These are phyloP conservation scores for Erythrocercus mccallii DNA, from an alignment of 2,113 vertebrate species.

Conservation along the genomic window DNA sequence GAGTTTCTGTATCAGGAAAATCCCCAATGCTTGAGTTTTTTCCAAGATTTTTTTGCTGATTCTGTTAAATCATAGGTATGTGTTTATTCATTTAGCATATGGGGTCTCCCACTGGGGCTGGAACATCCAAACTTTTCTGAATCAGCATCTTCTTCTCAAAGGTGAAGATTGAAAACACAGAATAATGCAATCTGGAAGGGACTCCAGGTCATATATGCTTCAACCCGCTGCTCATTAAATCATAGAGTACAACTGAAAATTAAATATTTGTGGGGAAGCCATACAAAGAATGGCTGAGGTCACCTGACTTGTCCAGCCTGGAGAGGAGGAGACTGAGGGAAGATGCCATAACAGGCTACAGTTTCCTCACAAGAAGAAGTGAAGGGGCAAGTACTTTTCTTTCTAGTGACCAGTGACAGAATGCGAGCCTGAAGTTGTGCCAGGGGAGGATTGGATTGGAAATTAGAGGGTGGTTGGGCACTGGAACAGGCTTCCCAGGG, in stretches of 20 bases:
- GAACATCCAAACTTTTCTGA: neutral
- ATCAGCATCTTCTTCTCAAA: neutral
- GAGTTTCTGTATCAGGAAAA: neutral
- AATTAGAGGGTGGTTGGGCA: neutral
- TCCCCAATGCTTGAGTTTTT: neutral
- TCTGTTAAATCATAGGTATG: neutral
- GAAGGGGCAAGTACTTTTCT: neutral
- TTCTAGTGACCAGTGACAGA: neutral
- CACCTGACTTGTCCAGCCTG: neutral
- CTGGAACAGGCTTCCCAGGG: neutral
- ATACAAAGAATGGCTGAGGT: neutral
- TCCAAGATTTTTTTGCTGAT: neutral
- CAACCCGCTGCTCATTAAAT: neutral
- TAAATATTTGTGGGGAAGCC: neutral
- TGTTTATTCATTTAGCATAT: neutral
- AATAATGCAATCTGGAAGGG: neutral
- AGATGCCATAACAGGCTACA: neutral
- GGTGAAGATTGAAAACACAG: neutral
- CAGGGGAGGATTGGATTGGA: neutral
- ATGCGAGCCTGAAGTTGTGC: accelerated
- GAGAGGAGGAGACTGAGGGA: neutral
- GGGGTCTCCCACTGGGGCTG: neutral
- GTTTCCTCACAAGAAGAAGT: accelerated
- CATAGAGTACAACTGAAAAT: neutral
- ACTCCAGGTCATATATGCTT: neutral